phyloP scores from a whole-genome alignment of 2,797 vertebrate genomes.

The Sebastes iracundus region DNA sequence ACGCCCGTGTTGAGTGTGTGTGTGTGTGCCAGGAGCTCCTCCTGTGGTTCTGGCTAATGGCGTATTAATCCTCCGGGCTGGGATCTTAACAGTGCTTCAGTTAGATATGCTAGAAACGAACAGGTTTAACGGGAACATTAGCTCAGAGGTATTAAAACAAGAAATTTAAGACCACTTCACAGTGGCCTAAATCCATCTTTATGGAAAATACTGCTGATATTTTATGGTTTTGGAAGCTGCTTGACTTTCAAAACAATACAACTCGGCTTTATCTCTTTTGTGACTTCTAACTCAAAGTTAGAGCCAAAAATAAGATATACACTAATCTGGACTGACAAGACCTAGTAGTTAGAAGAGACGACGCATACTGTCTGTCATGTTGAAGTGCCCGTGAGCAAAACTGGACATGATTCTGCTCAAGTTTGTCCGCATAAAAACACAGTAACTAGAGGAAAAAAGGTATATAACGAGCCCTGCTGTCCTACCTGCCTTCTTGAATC shows the following conservation, averaged over 20 bases:
- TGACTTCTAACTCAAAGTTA: neutral
- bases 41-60: slow-evolving; percentile 51
- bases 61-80: slow-evolving; percentile 57
- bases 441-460: neutral
- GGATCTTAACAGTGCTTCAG: slow-evolving; percentile 47
- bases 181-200: slow-evolving; percentile 38
- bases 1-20: slow-evolving; percentile 8
- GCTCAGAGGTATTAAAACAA: slow-evolving; percentile 40
- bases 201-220: slow-evolving; percentile 14
- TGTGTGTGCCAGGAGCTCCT: slow-evolving; percentile 35
- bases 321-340: neutral
- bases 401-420: neutral
- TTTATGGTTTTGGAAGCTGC: neutral
- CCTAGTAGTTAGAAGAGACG: neutral
- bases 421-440: neutral
- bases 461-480: neutral
- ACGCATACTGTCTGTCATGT: neutral
- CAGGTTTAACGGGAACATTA: slow-evolving; percentile 38
- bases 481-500: slow-evolving; percentile 89
- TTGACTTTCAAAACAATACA: slow-evolving; percentile 4
- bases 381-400: neutral
- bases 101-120: slow-evolving; percentile 41
- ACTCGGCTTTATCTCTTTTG: neutral
- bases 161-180: slow-evolving; percentile 39
- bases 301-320: neutral